Evolutionary conservation across 2,113 vertebrate species (phyloP).

Genomic region (Hyperopisus bebe): DNA sequence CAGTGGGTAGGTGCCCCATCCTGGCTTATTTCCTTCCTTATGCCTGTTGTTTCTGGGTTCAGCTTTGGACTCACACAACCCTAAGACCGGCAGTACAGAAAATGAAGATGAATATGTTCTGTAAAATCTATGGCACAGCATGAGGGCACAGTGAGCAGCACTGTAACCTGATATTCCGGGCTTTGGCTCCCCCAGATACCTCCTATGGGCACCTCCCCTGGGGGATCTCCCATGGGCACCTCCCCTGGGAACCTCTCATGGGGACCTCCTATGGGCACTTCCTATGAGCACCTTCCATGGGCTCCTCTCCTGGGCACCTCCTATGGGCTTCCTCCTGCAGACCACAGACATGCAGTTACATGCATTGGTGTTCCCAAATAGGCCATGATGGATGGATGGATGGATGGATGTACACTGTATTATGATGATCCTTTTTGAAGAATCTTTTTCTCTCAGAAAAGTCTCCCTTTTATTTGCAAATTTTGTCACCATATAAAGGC

Average conservation of each 20-base stretch:
- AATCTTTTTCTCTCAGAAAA: background rate
- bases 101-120: constrained; percentile 4
- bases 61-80: background rate
- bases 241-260: background rate
- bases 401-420: background rate
- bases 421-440: background rate
- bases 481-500: background rate
- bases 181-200: background rate
- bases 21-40: background rate
- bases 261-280: background rate
- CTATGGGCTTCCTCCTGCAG: background rate
- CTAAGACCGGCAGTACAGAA: background rate
- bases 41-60: background rate
- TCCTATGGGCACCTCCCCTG: background rate
- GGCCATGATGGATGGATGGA: background rate
- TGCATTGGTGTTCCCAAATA: background rate
- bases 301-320: too few relatives aligned
- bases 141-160: background rate
- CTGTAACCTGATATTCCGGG: background rate
- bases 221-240: background rate
- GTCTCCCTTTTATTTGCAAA: background rate
- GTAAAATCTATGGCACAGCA: background rate
- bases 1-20: background rate
- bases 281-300: too few relatives aligned
- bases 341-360: background rate